Evolutionary conservation across 2,888 invertebrate species (phyloP), one percentile per base, ranked within the genome.

Genomic region (Amphipoea lucens): DNA sequence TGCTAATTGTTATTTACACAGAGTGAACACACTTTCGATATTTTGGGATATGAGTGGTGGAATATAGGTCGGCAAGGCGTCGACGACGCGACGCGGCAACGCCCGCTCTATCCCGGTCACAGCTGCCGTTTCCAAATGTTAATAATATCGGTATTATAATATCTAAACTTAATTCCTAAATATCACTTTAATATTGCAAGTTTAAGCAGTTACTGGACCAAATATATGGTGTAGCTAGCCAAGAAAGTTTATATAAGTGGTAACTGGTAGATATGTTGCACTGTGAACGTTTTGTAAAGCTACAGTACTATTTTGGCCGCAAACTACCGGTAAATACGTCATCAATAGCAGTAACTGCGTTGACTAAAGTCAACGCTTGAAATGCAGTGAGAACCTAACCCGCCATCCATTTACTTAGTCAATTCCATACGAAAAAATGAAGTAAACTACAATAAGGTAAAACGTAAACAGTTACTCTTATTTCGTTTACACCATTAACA

Each of bases 81-180:
- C 92, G 92, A 88, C 92, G 93, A 91, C 90, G 93, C 92, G 93
- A 91, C 90, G 93, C 92, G 95, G 95, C 95, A 95, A 95, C 96
- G 96, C 96, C 96, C 95, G 96, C 92, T 90, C 94, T 84, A 92
- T 94, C 96, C 95, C 96, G 96, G 96, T 95, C 96, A 94, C 92
- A 96, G 96, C 96, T 93, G 92, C 92, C 90, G 90, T 91, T 92
- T 92, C 91, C 92, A 94, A 91, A 92, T 92, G 89, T 91, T 92
- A 91, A 91, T 92, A 90, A 90, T 93, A 90, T 83, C 81, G 74
- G 68, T 87, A 81, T 80, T 85, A 76, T 79, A 85, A 76, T 65
- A 72, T 67, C 42, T 68, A 76, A 68, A 67, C 48, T 54, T 20
- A 54, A 73, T 66, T 63, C 42, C 40, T 62, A 67, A 74, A 45